Base-by-base conservation (phyloP, 2,113 vertebrate species). In the Brachypodius melanocephalos region DNA sequence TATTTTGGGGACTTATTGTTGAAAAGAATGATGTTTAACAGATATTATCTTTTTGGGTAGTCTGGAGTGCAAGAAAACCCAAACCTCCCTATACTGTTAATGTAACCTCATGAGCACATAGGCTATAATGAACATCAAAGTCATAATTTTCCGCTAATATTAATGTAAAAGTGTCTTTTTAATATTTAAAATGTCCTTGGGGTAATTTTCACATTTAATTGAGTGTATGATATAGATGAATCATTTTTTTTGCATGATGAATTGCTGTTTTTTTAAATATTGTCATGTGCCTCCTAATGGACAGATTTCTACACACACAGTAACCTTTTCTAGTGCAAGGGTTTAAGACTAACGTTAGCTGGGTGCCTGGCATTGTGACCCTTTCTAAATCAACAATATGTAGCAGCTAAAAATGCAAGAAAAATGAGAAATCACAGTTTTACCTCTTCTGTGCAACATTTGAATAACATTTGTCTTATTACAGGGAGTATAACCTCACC, bases 131-230 rank as follows among this genome's bases (percentile, higher is more conserved):
- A 84, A 38, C 2, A 65, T 13, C 8, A 11, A 88, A 88, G 34
- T 42, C 1, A 62, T 58, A 29, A 12, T 51, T 85, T 82, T 28
- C 10, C 31, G 29, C 26, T 84, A 42, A 57, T 57, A 34, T 19
- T 54, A 89, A 75, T 32, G 15, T 38, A 57, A 6, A 75, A 59
- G 15, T 46, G 91, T 87, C 4, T 72, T 89, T 68, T 72, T 42
- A 85, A 82, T 93, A 89, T 88, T 82, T 95, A 32, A 96, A 95
- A 82, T 46, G 13, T 46, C 58, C 32, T 82, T 79, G 49, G 36
- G 58, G 40, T 69, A 77, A 66, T 88, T 92, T 79, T 79, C 42
- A 51, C 12, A 82, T 89, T 95, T 78, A 26, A 81, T 89, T 66
- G 58, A 32, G 12, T 79, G 15, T 29, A 43, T 72, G 42, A 61